phyloP scores from a whole-genome alignment of 53 echinoderm and acorn worm genomes.

The Actinopyga echinites region DNA sequence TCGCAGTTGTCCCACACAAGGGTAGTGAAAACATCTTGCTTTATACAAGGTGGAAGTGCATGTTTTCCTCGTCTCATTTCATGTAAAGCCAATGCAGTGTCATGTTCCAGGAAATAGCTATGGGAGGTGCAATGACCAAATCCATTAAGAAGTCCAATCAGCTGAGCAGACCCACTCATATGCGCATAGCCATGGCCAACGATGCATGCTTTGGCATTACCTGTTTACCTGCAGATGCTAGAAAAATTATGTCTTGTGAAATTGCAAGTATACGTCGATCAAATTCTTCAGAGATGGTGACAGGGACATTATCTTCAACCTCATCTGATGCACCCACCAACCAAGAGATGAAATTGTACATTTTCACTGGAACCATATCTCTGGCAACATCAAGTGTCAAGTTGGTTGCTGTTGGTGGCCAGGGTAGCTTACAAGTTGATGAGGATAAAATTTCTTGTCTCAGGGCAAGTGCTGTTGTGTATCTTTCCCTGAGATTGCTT shows the following conservation, averaged over 20 bases:
- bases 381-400: slow-evolving; percentile 16
- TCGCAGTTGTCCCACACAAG: slow-evolving; percentile 68
- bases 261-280: slow-evolving; percentile 51
- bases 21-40: slow-evolving; percentile 8
- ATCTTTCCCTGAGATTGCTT: no score
- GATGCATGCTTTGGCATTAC: slow-evolving; percentile 61
- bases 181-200: slow-evolving; percentile 63
- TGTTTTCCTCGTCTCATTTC: slow-evolving; percentile 31
- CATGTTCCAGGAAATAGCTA: slow-evolving; percentile 60
- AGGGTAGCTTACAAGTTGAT: no score
- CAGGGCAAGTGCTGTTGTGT: no score
- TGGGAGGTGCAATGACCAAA: slow-evolving; percentile 56
- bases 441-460: no score
- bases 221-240: slow-evolving; percentile 53
- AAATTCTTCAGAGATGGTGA: not conserved
- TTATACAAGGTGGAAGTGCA: not conserved
- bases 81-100: slow-evolving; percentile 54
- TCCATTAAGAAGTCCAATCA: slow-evolving; percentile 65
- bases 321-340: slow-evolving; percentile 35
- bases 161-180: slow-evolving; percentile 58
- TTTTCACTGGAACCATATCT: not conserved
- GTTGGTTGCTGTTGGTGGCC: slow-evolving; percentile 33
- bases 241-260: slow-evolving; percentile 66
- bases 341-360: slow-evolving; percentile 65
- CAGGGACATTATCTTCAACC: not conserved